Evolutionary conservation across 2,797 vertebrate species (phyloP).

Genomic region (Crocodylus rhombifer): DNA sequence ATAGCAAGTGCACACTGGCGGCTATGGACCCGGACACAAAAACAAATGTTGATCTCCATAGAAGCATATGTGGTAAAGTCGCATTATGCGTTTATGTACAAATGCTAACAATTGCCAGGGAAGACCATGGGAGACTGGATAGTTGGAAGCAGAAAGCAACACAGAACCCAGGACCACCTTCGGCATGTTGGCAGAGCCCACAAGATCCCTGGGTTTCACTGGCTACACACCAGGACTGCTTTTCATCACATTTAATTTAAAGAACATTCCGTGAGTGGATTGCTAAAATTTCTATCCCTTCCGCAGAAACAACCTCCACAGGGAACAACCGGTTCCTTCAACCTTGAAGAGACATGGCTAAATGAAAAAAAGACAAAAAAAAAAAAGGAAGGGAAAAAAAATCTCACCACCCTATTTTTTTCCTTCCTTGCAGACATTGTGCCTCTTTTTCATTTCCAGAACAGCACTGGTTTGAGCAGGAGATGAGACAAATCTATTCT

Average conservation of each 20-base stretch:
- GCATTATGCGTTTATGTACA: not conserved
- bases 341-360: not conserved
- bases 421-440: not conserved
- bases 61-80: not conserved
- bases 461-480: not conserved
- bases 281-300: not conserved
- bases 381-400: not conserved
- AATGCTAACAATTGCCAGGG: not conserved
- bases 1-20: not conserved
- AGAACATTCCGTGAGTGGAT: not conserved
- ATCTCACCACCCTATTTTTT: no score
- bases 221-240: not conserved
- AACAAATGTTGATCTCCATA: not conserved
- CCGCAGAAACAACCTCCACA: not conserved
- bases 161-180: not conserved
- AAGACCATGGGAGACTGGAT: not conserved
- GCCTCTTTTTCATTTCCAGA: constrained; percentile 17
- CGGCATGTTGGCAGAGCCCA: not conserved
- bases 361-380: not conserved
- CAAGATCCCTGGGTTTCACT: not conserved
- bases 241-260: constrained; percentile 4
- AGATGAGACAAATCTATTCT: not conserved
- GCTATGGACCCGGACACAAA: not conserved
- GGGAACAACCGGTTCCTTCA: not conserved
- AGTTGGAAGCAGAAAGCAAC: not conserved